Base-by-base conservation (phyloP, 2,888 invertebrate genomes). In the Dromius quadrimaculatus region DNA sequence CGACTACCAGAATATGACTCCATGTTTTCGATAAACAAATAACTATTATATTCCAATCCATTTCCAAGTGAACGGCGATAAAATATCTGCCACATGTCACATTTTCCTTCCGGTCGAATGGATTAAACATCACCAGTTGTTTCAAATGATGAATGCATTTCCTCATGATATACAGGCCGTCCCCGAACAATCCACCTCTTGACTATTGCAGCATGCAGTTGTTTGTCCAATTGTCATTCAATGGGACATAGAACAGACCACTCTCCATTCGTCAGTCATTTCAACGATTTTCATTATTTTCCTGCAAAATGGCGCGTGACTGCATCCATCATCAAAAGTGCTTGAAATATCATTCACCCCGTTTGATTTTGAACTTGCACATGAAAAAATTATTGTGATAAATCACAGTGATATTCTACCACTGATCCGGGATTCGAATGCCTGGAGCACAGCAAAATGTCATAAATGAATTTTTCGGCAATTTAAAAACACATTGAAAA, bases 281-380 rank as follows among this genome's bases (percentile, higher is more conserved):
- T 63, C 45, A 63, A 15, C 45, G 45, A 63, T 63, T 63, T 63
- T 63, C 63, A 63, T 63, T 63, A 63, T 63, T 63, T 63, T 63
- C 45, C 23, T 63, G 63, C 63, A 63, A 43, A 63, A 63, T 63
- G 45, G 45, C 23, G 43, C 63, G 63, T 41, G 13, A 15, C 57
- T 45, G 63, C 63, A 63, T 41, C 54, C 28, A 54, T 66, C 57
- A 66, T 57, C 57, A 57, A 54, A 66, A 36, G 66, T 66, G 66
- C 54, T 57, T 66, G 66, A 54, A 66, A 57, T 66, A 66, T 66
- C 54, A 38, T 64, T 41, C 54, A 38, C 54, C 15, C 23, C 54
- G 54, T 66, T 66, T 54, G 41, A 54, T 57, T 57, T 66, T 57
- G 38, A 66, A 66, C 13, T 45, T 17, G 34, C 59, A 36, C 36